Evolutionary conservation across 2,888 invertebrate genomes (phyloP), one percentile per base, ranked within the genome.

Genomic region (Hyalella azteca): DNA sequence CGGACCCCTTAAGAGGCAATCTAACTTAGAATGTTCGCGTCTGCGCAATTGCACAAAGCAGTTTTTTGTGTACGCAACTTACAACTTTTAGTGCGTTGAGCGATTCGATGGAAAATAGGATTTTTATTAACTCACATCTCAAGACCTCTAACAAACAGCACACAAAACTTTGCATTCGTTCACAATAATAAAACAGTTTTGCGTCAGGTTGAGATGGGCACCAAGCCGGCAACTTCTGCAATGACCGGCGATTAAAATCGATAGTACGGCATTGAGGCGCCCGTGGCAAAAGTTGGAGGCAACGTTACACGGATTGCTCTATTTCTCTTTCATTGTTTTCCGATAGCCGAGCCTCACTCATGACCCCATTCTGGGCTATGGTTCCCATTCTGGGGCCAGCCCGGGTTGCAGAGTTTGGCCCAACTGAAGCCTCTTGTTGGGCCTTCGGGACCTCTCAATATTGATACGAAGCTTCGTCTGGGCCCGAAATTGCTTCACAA

Each of bases 321-420:
- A 66, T 66, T 66, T 66, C 66, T 66, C 66, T 66, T 36, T 66
- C 66, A 66, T 66, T 66, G 66, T 66, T 66, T 66, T 66, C 66
- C 66, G 29, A 66, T 66, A 66, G 66, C 66, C 66, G 36, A n/a
- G 66, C 36, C 66, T 66, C 66, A 66, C 66, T 66, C 66, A 66
- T 66, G 66, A 66, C 66, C 66, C 66, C 66, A 66, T 66, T 66
- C 36, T 32, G 66, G 66, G 66, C 36, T 66, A 66, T 66, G 36
- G 66, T n/a, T 66, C 66, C 66, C 66, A 66, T 66, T 66, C 36
- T 32, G 66, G 66, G 66, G 66, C 66, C n/a, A n/a, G n/a, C n/a
- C 54, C 29, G 26, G 22, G 26, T 26, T 54, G 54, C 54, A 54
- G 54, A 22, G n/a, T n/a, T n/a, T n/a, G 26, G 29, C 54, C 26